A percentile compares a stretch with the other conserved stretches of the same genome.
Conservation (phyloP, 2,888 invertebrate species). For the Euplexia lucipara region DNA sequence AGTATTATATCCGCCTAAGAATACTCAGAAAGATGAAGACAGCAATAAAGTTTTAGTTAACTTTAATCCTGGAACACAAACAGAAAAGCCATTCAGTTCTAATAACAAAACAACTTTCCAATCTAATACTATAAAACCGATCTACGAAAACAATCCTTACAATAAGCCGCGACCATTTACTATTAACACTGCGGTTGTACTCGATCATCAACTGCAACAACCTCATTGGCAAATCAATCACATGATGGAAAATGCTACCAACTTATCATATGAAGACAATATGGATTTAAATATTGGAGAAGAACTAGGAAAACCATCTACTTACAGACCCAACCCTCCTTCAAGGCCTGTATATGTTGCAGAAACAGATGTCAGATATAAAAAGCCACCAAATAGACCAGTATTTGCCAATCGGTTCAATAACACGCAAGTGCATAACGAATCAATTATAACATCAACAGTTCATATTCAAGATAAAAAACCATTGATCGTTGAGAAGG, state of each 20-base stretch:
- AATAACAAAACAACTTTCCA: conserved; percentile 79
- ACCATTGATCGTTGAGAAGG: conserved; percentile 82
- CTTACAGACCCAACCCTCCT: conserved; percentile 68
- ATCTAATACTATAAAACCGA: conserved; percentile 83
- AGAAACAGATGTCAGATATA: conserved; percentile 72
- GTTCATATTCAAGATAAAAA: conserved; percentile 86
- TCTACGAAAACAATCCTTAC: conserved; percentile 75
- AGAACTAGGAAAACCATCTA: conserved; percentile 76
- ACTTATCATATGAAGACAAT: conserved; percentile 84
- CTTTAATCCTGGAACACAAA: conserved; percentile 85
- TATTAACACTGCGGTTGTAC: conserved; percentile 75
- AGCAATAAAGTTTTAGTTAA: conserved; percentile 66
- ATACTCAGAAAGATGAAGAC: conserved; percentile 64
- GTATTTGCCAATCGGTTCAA: conserved; percentile 71
- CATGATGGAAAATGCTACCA: conserved; percentile 83
- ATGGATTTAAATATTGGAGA: conserved; percentile 86
- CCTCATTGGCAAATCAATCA: conserved; percentile 90
- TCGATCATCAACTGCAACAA: conserved; percentile 87
- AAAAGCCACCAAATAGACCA: conserved; percentile 71
- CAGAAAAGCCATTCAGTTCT: conserved; percentile 86
- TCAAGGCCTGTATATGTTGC: conserved; percentile 67
- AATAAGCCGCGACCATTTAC: conserved; percentile 87
- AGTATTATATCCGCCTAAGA: conserved; percentile 67
- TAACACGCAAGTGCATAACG: conserved; percentile 73
- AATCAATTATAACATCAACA: conserved; percentile 87